Conservation (phyloP, 1,140 invertebrate genomes). For the Stegodyphus dumicola region DNA sequence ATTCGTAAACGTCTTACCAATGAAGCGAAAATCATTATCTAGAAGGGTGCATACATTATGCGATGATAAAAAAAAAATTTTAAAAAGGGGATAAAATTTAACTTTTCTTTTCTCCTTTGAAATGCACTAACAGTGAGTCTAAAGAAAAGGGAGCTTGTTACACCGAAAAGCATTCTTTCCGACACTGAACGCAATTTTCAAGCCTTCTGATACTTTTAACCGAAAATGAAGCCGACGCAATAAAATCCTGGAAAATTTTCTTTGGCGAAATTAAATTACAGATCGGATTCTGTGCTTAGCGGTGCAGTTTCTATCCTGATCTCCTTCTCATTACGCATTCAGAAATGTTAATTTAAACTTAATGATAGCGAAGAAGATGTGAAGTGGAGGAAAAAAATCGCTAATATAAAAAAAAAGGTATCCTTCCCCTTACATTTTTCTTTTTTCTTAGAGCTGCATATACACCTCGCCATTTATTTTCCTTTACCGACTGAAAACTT, state of each 20-base stretch:
- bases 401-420: no score
- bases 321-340: constrained; percentile 30
- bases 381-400: no score
- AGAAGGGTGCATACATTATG: constrained; percentile 46
- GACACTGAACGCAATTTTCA: constrained; percentile 21
- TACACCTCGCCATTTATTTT: no score
- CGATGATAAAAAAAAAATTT: neutral
- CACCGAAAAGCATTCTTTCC: neutral
- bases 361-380: constrained; percentile 18
- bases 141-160: constrained; percentile 29
- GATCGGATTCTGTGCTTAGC: neutral
- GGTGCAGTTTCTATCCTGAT: neutral
- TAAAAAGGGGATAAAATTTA: no score
- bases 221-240: constrained; percentile 32
- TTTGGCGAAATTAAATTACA: constrained; percentile 47
- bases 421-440: no score
- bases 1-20: neutral
- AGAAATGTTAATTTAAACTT: constrained; percentile 51
- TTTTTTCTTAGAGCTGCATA: no score
- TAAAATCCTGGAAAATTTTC: neutral
- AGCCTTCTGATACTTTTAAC: constrained; percentile 45
- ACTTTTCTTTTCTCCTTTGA: no score
- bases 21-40: constrained; percentile 1
- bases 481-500: no score
- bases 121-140: neutral